Evolutionary conservation across 2,888 invertebrate species (phyloP), one percentile per base, ranked within the genome.

Genomic region (Flabesymbios commensalis): DNA sequence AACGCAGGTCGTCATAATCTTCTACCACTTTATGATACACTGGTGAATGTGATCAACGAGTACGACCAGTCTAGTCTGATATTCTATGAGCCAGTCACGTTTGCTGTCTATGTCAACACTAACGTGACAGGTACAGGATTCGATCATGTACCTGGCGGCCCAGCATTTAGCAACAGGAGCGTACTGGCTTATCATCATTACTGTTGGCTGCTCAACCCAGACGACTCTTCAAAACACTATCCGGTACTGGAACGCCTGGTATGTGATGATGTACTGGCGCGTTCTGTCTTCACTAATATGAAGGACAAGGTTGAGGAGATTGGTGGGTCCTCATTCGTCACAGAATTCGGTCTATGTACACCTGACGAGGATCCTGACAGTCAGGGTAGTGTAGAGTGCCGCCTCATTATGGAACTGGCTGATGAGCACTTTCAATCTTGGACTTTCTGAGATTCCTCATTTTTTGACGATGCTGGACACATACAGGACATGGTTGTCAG

Each of bases 1-100:
- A 47, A 59, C 17, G 74, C 76, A n/a, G 76, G 76, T 5, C 45
- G 42, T 5, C 42, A 53, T 19, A 75, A 73, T 45, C 63, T 76
- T 3, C 41, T 59, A 45, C 74, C 73, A 26, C 24, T 70, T 2
- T 76, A 76, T 59, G 70, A 76, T 43, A 31, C 36, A 19, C 31
- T 72, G 1, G 59, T 61, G 48, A 52, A 57, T 14, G 72, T 67
- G 5, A 76, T 76, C n/a, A 53, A 72, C 33, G 36, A 45, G 43
- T 60, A 71, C n/a, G 76, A 76, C 57, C 61, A 67, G 26, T 52
- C 63, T 19, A 72, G 74, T 1, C 42, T 74, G 1, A 55, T 76
- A 4, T 77, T 76, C 49, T 76, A 72, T 56, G 76, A 76, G 58
- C 76, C 76, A n/a, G 74, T 76, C 32, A 76, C 76, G 17, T 76